These are phyloP conservation scores for Hippolais icterina DNA, from an alignment of 2,113 vertebrate species.

Conservation along the genomic window DNA sequence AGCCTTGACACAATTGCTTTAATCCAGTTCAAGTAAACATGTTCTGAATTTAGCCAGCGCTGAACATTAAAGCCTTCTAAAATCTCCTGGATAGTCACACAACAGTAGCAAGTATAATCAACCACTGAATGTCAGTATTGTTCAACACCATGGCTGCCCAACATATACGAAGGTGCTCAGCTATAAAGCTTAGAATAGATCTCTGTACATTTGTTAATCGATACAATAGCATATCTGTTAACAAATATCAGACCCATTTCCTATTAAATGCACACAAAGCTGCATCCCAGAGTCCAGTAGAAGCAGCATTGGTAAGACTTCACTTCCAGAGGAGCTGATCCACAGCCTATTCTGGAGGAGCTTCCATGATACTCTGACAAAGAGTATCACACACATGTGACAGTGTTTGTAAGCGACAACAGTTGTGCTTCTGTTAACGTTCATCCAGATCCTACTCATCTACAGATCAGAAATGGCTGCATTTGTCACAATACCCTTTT, in stretches of 20 bases:
- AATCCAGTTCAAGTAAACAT: conserved; percentile 30
- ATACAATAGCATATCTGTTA: conserved; percentile 27
- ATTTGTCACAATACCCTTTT: not conserved
- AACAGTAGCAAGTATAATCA: not conserved
- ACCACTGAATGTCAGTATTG: conserved; percentile 56
- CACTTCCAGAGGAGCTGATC: not conserved
- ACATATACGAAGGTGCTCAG: conserved; percentile 17
- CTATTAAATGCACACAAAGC: not conserved
- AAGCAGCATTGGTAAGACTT: not conserved
- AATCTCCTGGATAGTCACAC: conserved; percentile 19
- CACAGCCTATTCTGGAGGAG: not conserved
- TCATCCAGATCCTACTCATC: not conserved
- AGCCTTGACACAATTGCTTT: conserved; percentile 9
- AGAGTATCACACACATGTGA: fast-evolving
- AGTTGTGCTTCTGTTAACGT: not conserved
- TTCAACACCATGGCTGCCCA: not conserved
- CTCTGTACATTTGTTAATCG: not conserved
- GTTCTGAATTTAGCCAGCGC: not conserved
- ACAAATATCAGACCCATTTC: not conserved
- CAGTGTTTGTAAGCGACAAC: not conserved
- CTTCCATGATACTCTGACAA: not conserved
- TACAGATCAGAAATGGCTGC: not conserved
- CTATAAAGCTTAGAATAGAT: conserved; percentile 5
- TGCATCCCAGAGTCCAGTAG: not conserved
- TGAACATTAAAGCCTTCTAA: conserved; percentile 34